These are phyloP conservation scores for Drepana arcuata DNA, from an alignment of 1,140 invertebrate species.

Conservation along the genomic window DNA sequence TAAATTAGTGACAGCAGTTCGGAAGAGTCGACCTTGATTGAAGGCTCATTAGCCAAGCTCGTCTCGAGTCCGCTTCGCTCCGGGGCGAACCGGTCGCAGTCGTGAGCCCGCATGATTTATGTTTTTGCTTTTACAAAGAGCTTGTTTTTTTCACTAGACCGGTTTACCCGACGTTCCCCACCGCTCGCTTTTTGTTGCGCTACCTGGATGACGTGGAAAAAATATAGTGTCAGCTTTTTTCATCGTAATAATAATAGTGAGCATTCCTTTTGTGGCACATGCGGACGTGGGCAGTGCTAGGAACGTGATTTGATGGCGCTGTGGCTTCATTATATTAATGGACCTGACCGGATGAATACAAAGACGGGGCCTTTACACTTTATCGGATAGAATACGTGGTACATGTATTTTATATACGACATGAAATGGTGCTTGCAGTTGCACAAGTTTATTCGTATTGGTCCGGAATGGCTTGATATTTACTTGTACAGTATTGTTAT, in stretches of 20 bases:
- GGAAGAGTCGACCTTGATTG: slow-evolving; percentile 61
- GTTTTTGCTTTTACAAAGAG: slow-evolving; percentile 47
- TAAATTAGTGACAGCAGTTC: slow-evolving; percentile 33
- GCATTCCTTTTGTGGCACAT: slow-evolving; percentile 65
- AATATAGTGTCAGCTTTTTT: slow-evolving; percentile 61
- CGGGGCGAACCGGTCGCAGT: slow-evolving; percentile 46
- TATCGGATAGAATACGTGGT: slow-evolving; percentile 23
- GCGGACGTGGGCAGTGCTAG: slow-evolving; percentile 50
- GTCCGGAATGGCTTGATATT: too few relatives aligned
- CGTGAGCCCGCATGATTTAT: slow-evolving; percentile 65
- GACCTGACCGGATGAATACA: slow-evolving; percentile 58
- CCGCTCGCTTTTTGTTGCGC: slow-evolving; percentile 46
- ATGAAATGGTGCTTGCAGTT: slow-evolving; percentile 43
- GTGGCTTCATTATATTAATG: slow-evolving; percentile 68
- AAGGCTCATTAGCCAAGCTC: slow-evolving; percentile 55
- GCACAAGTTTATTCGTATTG: too few relatives aligned
- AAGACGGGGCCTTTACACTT: slow-evolving; percentile 58
- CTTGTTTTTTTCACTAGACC: slow-evolving; percentile 45
- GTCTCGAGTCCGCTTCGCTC: slow-evolving; percentile 39
- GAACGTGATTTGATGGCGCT: slow-evolving; percentile 54
- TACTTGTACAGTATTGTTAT: too few relatives aligned
- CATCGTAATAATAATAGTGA: slow-evolving; percentile 63
- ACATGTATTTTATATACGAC: slow-evolving; percentile 29
- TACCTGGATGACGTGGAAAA: slow-evolving; percentile 58
- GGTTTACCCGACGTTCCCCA: slow-evolving; percentile 42